A percentile compares a stretch with the other conserved stretches of the same genome.
phyloP scores from a whole-genome alignment of 2,888 invertebrate genomes.

The Thymelicus lineola region DNA sequence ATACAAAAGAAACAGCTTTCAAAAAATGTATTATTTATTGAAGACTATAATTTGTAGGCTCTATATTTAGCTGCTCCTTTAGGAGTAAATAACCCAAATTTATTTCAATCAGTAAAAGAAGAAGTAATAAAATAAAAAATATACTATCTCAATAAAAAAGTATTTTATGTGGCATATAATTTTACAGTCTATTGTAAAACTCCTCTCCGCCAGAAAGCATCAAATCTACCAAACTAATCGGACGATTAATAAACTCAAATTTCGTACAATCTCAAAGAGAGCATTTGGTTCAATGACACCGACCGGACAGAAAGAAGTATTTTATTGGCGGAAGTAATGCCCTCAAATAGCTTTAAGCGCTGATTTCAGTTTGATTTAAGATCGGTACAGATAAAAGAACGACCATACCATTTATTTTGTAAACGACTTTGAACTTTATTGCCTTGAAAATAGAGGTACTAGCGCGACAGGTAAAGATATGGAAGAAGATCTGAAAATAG shows the following conservation, averaged over 20 bases:
- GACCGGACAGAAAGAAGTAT: slow-evolving; percentile 64
- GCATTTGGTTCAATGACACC: slow-evolving; percentile 47
- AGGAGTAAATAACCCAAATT: slow-evolving; percentile 10
- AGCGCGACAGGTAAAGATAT: slow-evolving; percentile 15
- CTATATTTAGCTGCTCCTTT: background rate
- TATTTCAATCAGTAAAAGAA: slow-evolving; percentile 10
- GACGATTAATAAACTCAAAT: slow-evolving; percentile 39
- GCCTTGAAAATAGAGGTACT: slow-evolving; percentile 23
- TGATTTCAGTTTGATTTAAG: slow-evolving; percentile 80
- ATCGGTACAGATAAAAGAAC: slow-evolving; percentile 69
- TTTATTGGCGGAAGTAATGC: slow-evolving; percentile 80
- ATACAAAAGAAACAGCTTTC: too few species aligned
- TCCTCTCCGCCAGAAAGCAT: slow-evolving; percentile 15
- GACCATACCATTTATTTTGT: slow-evolving; percentile 22
- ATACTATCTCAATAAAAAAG: slow-evolving; percentile 32
- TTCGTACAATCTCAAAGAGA: slow-evolving; percentile 35
- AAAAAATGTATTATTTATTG: too few species aligned
- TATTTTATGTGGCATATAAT: slow-evolving; percentile 35
- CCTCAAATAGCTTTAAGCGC: slow-evolving; percentile 71
- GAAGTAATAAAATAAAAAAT: slow-evolving; percentile 11
- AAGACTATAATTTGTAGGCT: too few species aligned
- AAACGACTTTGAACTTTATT: slow-evolving; percentile 48
- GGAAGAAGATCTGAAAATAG: slow-evolving; percentile 64
- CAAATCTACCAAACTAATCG: slow-evolving; percentile 28
- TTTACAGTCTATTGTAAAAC: slow-evolving; percentile 36